Percentiles rank a stretch among this genome's conserved stretches.
Evolutionary conservation across 2,113 vertebrate species (phyloP).

Genomic region (Lamprotornis superbus): DNA sequence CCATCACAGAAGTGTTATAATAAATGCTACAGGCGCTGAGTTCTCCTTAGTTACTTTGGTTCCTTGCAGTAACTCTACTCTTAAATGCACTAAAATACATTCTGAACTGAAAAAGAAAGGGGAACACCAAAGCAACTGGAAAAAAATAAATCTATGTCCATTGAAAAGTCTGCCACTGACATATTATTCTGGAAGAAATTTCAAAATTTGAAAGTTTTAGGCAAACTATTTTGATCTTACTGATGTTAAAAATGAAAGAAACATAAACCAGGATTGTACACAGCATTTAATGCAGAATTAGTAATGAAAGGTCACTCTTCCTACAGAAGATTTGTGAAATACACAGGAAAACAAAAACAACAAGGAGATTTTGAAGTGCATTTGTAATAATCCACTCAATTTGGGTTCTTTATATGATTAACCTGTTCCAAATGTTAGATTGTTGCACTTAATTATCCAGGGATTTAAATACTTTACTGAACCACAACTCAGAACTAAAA

Average conservation of each 20-base stretch:
- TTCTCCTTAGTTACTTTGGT: background rate
- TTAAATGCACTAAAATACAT: background rate
- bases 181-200: background rate
- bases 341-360: background rate
- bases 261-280: background rate
- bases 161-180: background rate
- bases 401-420: background rate
- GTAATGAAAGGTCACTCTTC: background rate
- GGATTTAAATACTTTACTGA: slow-evolving; percentile 16
- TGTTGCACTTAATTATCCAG: background rate
- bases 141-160: background rate
- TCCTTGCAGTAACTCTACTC: background rate
- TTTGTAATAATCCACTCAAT: background rate
- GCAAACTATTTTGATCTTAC: background rate
- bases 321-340: background rate
- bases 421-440: slow-evolving; percentile 5
- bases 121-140: background rate
- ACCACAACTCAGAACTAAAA: background rate
- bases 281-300: background rate
- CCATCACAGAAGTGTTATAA: accelerated
- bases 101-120: background rate
- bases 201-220: background rate
- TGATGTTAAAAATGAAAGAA: background rate
- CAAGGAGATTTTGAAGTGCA: background rate
- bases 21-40: background rate